phyloP scores from a whole-genome alignment of 2,888 invertebrate species.

The Eupithecia vulgata region DNA sequence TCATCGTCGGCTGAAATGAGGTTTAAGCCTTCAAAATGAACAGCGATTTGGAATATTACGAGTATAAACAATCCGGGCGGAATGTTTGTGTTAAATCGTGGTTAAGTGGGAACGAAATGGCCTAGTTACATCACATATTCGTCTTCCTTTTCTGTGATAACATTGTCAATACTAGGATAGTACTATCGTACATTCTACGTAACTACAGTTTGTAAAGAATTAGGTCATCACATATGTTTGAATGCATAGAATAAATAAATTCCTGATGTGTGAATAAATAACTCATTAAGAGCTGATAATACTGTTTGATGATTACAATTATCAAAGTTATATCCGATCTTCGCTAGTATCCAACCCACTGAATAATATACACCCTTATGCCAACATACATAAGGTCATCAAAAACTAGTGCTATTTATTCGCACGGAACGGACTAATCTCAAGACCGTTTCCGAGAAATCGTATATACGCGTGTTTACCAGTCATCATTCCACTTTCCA shows the following conservation, averaged over 20 bases:
- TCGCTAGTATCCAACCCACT: neutral
- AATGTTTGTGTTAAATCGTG: neutral
- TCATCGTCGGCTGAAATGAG: slow-evolving; percentile 36
- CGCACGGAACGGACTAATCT: slow-evolving; percentile 54
- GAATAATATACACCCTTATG: neutral
- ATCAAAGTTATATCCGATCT: neutral
- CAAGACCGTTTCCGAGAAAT: slow-evolving; percentile 66
- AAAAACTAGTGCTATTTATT: slow-evolving; percentile 47
- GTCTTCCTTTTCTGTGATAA: slow-evolving; percentile 1
- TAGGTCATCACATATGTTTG: slow-evolving; percentile 1
- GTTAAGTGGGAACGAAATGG: neutral
- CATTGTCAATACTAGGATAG: neutral
- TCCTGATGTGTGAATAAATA: neutral
- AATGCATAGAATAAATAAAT: neutral
- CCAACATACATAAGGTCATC: neutral
- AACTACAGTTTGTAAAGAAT: neutral
- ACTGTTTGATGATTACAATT: neutral
- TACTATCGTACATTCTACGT: neutral
- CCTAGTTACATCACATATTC: neutral
- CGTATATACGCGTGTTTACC: slow-evolving; percentile 62
- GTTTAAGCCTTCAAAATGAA: slow-evolving; percentile 6
- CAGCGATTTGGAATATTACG: slow-evolving; percentile 11
- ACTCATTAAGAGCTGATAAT: neutral
- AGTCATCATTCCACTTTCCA: slow-evolving; percentile 55
- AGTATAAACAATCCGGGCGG: slow-evolving; percentile 11